Conservation (phyloP, 2,113 vertebrate species). For the Puffinus mauretanicus region DNA sequence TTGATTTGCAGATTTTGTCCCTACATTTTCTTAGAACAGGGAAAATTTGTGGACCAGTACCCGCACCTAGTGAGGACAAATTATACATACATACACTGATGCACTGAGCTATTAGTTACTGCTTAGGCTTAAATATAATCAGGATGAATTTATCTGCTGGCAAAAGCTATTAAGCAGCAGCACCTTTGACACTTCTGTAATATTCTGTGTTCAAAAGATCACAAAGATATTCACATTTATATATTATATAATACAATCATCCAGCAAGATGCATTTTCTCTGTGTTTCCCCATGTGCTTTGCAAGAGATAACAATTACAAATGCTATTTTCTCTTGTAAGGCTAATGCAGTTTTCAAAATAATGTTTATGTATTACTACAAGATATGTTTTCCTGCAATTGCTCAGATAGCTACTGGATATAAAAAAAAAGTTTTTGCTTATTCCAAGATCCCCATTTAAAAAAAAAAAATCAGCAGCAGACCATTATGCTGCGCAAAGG, state of each 20-base stretch:
- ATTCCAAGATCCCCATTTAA: not conserved
- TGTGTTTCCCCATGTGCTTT: not conserved
- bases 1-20: not conserved
- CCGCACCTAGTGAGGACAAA: not conserved
- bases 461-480: not conserved
- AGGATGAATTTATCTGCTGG: not conserved
- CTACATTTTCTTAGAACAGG: not conserved
- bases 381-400: not conserved
- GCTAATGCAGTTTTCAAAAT: not conserved
- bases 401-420: not conserved
- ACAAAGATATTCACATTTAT: not conserved
- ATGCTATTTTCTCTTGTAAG: not conserved
- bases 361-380: not conserved
- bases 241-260: not conserved
- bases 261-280: not conserved
- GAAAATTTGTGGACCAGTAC: not conserved
- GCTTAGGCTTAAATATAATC: not conserved
- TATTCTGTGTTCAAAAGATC: not conserved
- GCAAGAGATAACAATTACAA: constrained; percentile 14
- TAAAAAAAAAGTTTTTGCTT: not conserved
- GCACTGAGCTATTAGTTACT: not conserved
- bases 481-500: not conserved
- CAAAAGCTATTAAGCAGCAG: not conserved
- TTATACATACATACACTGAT: not conserved
- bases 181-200: not conserved